These are phyloP conservation scores for Acanthosepion esculentum DNA, from an alignment of 2,888 invertebrate genomes.

Conservation along the genomic window DNA sequence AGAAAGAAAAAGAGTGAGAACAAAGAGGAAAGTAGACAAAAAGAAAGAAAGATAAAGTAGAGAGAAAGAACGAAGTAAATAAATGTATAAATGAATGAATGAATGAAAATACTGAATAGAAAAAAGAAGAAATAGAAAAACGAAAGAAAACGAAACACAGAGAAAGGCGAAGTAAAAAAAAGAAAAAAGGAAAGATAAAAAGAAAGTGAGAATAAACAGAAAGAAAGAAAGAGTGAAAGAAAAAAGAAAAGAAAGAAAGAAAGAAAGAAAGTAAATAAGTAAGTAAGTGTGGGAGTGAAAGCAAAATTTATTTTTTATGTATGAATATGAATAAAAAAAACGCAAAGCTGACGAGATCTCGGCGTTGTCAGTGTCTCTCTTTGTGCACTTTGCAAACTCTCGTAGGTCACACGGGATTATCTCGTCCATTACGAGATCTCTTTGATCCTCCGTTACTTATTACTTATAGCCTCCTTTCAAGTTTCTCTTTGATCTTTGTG, in stretches of 20 bases:
- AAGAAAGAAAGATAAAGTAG: too few species aligned
- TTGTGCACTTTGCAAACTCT: neutral
- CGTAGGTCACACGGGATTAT: neutral
- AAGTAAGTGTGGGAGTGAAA: too few species aligned
- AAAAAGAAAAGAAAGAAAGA: neutral
- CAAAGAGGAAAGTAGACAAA: neutral
- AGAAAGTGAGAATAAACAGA: neutral
- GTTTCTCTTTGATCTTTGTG: neutral
- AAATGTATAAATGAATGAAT: too few species aligned
- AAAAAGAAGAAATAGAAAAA: neutral
- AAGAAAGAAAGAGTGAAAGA: neutral
- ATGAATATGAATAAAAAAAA: neutral
- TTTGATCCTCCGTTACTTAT: neutral
- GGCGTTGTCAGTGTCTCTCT: neutral
- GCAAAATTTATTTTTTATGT: neutral
- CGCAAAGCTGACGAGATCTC: neutral
- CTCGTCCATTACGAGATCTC: conserved; percentile 21
- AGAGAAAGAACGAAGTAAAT: too few species aligned
- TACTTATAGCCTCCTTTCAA: neutral
- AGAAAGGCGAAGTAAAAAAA: neutral
- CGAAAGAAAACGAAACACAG: neutral
- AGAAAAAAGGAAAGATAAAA: neutral
- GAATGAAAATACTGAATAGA: too few species aligned
- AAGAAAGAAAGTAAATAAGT: neutral
- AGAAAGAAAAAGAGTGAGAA: neutral